Base-by-base conservation (phyloP, 2,113 vertebrate genomes). In the Boleophthalmus pectinirostris region DNA sequence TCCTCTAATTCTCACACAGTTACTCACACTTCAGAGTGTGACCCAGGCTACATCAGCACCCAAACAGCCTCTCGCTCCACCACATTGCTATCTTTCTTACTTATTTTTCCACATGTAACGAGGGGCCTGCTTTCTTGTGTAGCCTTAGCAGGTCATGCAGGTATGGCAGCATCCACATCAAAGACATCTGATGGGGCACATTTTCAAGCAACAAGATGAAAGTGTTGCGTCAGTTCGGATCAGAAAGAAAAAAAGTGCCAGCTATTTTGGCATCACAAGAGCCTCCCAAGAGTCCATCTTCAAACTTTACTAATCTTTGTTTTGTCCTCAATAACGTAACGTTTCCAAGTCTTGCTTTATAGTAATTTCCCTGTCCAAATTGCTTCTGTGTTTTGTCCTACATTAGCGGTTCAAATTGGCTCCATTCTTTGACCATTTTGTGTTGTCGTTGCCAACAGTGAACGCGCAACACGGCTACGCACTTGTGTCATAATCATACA, bases 161-260 rank as follows among this genome's bases (percentile, higher is more conserved):
- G 88, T 89, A 90, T 67, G 80, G 12, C 70, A 69, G 72, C 70
- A 49, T 67, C 29, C 71, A 92, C 90, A 92, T 92, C 91, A 93
- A 92, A 93, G 90, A 73, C 83, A 74, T 78, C 75, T 84, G 74
- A 87, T 87, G 90, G 83, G 82, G 70, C 74, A 78, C 75, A 74
- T 92, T 91, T 87, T 84, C 69, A 74, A 71, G 87, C 82, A 87
- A 90, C 79, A 74, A 87, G 88, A 90, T 93, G 91, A 93, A 93
- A 92, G 92, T 87, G 82, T 93, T 91, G 88, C 86, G 33, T 89
- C 85, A 91, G 83, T 82, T 46, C 25, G 69, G 82, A 82, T 83
- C 77, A 78, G 81, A 87, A 84, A 81, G 65, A 74, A 82, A 68
- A n/a, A 43, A 74, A 83, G 70, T 21, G 66, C 68, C 66, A 81